These are phyloP conservation scores for Temnothorax nylanderi DNA, from an alignment of 1,140 invertebrate genomes.

Conservation along the genomic window DNA sequence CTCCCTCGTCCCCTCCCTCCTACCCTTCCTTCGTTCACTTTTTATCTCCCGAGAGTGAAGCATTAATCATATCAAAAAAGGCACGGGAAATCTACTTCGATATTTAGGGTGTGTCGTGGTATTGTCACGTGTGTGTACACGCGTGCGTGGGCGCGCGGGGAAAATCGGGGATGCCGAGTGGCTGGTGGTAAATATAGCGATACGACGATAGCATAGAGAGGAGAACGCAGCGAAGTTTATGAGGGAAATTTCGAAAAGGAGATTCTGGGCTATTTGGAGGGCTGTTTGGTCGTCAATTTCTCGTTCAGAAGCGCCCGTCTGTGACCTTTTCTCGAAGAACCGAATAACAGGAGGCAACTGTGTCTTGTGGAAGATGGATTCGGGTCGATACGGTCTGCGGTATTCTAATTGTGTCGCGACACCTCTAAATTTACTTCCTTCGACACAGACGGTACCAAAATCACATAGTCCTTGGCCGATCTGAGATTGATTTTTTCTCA, in stretches of 20 bases:
- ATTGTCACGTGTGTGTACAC: constrained; percentile 56
- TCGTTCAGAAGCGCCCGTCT: background rate
- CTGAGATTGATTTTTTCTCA: background rate
- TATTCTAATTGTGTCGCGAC: constrained; percentile 34
- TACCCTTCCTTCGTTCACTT: constrained; percentile 13
- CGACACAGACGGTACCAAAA: background rate
- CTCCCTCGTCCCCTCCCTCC: no score
- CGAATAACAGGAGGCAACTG: background rate
- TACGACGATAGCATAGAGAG: constrained; percentile 76
- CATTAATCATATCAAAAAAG: constrained; percentile 85
- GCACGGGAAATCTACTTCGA: constrained; percentile 81
- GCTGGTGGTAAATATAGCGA: constrained; percentile 74
- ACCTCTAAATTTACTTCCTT: constrained; percentile 20
- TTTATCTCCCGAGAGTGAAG: constrained; percentile 72
- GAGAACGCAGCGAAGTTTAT: constrained; percentile 64
- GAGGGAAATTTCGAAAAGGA: constrained; percentile 54
- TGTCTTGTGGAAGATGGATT: background rate
- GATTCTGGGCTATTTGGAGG: constrained; percentile 19
- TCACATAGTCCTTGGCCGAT: background rate
- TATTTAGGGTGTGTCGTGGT: constrained; percentile 62
- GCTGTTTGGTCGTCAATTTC: background rate
- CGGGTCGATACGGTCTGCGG: background rate
- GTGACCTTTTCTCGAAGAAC: background rate
- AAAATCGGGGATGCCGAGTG: background rate
- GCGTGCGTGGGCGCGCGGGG: constrained; percentile 10